Evolutionary conservation across 2,888 invertebrate species (phyloP).

Genomic region (Brachypterus glaber): DNA sequence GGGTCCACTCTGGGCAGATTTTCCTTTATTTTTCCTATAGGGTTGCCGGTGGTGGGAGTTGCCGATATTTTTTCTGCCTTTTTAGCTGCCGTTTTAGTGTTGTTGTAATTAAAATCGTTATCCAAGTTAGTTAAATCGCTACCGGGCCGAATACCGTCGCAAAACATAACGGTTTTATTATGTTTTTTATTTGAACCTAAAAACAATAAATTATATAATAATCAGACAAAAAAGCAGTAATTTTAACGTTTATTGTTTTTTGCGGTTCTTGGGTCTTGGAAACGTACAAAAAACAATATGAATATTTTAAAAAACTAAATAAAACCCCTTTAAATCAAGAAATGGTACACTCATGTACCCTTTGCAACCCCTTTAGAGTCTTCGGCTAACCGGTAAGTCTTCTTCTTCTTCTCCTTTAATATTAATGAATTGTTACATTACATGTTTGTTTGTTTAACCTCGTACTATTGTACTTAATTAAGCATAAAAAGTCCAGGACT

Average conservation of each 20-base stretch:
- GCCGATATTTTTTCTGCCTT: slow-evolving; percentile 1
- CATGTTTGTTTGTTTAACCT: too few species aligned
- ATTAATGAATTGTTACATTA: too few species aligned
- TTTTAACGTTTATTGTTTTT: slow-evolving; percentile 6
- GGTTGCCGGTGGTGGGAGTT: background rate
- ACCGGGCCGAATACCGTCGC: slow-evolving; percentile 80
- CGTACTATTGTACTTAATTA: too few species aligned
- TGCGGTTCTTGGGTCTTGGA: background rate
- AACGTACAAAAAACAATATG: too few species aligned
- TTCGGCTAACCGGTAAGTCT: too few species aligned
- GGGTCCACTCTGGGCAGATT: slow-evolving; percentile 42
- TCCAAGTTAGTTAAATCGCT: slow-evolving; percentile 76
- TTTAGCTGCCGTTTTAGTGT: slow-evolving; percentile 17
- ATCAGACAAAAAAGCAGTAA: slow-evolving; percentile 2
- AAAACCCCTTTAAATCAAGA: too few species aligned
- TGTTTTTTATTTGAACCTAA: slow-evolving; percentile 45
- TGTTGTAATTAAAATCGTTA: slow-evolving; percentile 44
- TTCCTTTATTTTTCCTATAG: slow-evolving; percentile 12
- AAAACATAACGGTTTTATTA: slow-evolving; percentile 75
- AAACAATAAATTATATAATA: slow-evolving; percentile 11
- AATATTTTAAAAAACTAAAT: too few species aligned
- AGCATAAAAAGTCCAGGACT: too few species aligned
- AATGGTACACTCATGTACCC: too few species aligned
- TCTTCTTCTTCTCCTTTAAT: too few species aligned
- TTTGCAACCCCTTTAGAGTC: too few species aligned